Conservation (phyloP, 2,113 vertebrate species). For the Calidris pygmaea region DNA sequence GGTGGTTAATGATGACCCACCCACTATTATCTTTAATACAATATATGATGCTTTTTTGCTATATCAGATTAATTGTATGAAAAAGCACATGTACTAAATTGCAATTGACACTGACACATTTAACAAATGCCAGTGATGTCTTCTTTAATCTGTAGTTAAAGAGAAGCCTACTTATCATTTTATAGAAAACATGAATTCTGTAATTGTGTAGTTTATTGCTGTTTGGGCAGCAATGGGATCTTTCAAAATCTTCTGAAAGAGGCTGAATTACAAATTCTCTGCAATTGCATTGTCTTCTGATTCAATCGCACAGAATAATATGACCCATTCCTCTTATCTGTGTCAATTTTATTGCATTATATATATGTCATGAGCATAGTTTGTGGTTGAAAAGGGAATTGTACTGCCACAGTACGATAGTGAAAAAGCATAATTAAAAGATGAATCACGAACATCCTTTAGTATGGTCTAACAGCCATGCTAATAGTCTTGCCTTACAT, state of each 20-base stretch:
- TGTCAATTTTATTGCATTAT: slow-evolving; percentile 12
- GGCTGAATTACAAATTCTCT: neutral
- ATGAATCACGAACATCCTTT: neutral
- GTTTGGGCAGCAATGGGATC: neutral
- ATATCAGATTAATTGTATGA: neutral
- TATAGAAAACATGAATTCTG: neutral
- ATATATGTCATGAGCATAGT: neutral
- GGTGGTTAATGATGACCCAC: neutral
- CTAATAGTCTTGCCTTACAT: neutral
- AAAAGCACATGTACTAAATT: neutral
- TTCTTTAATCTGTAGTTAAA: neutral
- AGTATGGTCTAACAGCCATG: neutral
- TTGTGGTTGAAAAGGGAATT: slow-evolving; percentile 32
- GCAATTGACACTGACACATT: neutral
- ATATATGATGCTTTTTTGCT: neutral
- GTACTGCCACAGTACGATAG: neutral
- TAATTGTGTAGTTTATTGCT: neutral
- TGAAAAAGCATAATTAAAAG: slow-evolving; percentile 16
- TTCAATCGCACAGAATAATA: neutral
- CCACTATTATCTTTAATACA: neutral
- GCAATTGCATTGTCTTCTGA: neutral
- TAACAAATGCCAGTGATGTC: neutral
- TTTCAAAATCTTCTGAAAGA: neutral
- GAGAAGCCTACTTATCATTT: neutral
- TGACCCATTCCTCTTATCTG: neutral